These are phyloP conservation scores for Adelognathus sp. DNA, from an alignment of 2,888 invertebrate species.

Conservation along the genomic window DNA sequence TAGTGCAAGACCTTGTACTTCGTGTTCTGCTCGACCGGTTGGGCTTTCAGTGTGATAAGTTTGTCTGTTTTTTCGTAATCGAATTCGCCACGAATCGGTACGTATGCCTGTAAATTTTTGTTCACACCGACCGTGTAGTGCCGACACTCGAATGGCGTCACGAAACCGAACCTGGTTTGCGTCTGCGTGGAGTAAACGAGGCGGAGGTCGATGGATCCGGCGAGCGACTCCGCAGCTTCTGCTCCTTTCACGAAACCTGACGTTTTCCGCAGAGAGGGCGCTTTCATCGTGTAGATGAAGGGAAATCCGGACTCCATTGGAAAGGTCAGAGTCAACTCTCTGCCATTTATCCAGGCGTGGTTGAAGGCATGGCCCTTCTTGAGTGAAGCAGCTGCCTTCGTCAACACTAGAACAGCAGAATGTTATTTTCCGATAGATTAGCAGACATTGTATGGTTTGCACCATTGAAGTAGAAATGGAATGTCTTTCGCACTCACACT, in stretches of 20 bases:
- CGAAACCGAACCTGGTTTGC: slow-evolving; percentile 85
- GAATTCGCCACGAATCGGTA: slow-evolving; percentile 83
- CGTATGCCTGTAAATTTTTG: slow-evolving; percentile 83
- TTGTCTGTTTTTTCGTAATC: slow-evolving; percentile 82
- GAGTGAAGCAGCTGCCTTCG: slow-evolving; percentile 79
- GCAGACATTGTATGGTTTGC: background rate
- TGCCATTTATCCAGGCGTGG: slow-evolving; percentile 84
- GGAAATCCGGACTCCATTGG: slow-evolving; percentile 89
- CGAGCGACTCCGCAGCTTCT: background rate
- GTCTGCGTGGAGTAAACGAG: slow-evolving; percentile 83
- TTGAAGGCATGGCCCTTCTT: slow-evolving; percentile 82
- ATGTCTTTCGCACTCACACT: slow-evolving; percentile 71
- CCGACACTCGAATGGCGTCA: slow-evolving; percentile 84
- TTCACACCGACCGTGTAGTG: slow-evolving; percentile 85
- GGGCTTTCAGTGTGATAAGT: slow-evolving; percentile 81
- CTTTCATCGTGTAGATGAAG: slow-evolving; percentile 85
- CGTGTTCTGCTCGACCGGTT: slow-evolving; percentile 82
- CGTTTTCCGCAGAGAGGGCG: slow-evolving; percentile 82
- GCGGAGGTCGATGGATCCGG: slow-evolving; percentile 33
- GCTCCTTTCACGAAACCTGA: slow-evolving; percentile 63
- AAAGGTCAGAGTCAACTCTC: slow-evolving; percentile 85
- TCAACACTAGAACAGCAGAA: slow-evolving; percentile 74
- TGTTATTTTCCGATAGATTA: background rate
- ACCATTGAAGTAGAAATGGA: background rate
- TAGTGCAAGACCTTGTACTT: slow-evolving; percentile 83